Evolutionary conservation across 2,888 invertebrate genomes (phyloP).

Genomic region (Ecliptopera silaceata): DNA sequence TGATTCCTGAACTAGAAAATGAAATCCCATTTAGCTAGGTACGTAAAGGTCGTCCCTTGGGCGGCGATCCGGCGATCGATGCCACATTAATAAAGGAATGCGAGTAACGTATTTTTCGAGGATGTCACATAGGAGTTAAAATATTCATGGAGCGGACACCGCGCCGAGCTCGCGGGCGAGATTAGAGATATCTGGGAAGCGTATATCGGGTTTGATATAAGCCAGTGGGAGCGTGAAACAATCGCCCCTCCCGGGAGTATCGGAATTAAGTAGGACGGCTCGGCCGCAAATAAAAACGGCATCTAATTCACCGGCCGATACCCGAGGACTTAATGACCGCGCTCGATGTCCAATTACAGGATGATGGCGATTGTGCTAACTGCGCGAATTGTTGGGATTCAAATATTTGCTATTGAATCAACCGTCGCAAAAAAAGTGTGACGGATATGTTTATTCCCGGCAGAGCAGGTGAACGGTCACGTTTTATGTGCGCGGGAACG

Average conservation of each 20-base stretch:
- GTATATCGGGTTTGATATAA: slow-evolving; percentile 50
- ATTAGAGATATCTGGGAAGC: slow-evolving; percentile 68
- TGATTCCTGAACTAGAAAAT: slow-evolving; percentile 80
- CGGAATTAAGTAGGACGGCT: slow-evolving; percentile 41
- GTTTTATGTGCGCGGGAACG: slow-evolving; percentile 68
- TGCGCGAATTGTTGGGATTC: slow-evolving; percentile 45
- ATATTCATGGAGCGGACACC: slow-evolving; percentile 73
- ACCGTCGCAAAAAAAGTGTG: slow-evolving; percentile 45
- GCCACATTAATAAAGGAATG: slow-evolving; percentile 74
- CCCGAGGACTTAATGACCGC: slow-evolving; percentile 52
- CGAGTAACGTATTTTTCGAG: slow-evolving; percentile 63
- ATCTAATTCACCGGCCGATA: slow-evolving; percentile 51
- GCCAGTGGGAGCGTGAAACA: slow-evolving; percentile 51
- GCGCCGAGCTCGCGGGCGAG: slow-evolving; percentile 54
- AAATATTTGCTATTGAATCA: slow-evolving; percentile 54
- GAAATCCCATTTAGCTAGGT: slow-evolving; percentile 70
- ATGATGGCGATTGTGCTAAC: slow-evolving; percentile 45
- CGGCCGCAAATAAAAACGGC: slow-evolving; percentile 56
- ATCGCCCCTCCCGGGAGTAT: slow-evolving; percentile 42
- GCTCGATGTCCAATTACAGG: slow-evolving; percentile 54
- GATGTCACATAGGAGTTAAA: slow-evolving; percentile 69
- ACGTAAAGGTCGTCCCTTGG: slow-evolving; percentile 55
- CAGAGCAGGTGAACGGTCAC: slow-evolving; percentile 68
- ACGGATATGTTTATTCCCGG: slow-evolving; percentile 64
- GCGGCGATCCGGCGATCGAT: slow-evolving; percentile 57